These are phyloP conservation scores for Blera fallax DNA, from an alignment of 2,888 invertebrate genomes.

Conservation along the genomic window DNA sequence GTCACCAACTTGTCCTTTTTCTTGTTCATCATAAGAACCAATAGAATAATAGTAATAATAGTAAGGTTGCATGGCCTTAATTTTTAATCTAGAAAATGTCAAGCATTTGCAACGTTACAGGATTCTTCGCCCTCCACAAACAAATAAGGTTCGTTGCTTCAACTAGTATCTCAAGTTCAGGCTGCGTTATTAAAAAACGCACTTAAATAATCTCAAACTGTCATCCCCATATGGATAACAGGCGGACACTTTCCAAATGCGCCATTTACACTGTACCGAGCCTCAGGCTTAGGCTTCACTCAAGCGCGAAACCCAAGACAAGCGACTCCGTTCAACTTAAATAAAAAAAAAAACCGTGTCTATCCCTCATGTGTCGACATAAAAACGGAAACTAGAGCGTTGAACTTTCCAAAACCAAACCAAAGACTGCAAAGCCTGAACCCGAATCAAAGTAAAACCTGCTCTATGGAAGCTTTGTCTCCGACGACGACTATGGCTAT, in stretches of 20 bases:
- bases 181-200: not conserved
- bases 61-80: too few relatives aligned
- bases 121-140: too few relatives aligned
- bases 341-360: not conserved
- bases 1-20: too few relatives aligned
- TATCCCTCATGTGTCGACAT: constrained; percentile 41
- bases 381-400: constrained; percentile 59
- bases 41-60: too few relatives aligned
- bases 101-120: too few relatives aligned
- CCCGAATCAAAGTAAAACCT: constrained; percentile 39
- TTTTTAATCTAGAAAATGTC: too few relatives aligned
- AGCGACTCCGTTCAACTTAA: constrained; percentile 36
- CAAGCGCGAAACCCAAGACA: constrained; percentile 31
- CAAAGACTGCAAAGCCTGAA: constrained; percentile 36
- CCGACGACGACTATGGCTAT: not conserved
- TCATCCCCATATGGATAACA: not conserved
- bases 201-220: not conserved
- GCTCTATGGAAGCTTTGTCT: constrained; percentile 57
- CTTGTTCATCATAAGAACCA: too few relatives aligned
- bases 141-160: too few relatives aligned
- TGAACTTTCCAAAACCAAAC: constrained; percentile 62
- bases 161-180: constrained; percentile 12
- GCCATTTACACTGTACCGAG: constrained; percentile 7
- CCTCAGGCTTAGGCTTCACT: constrained; percentile 12
- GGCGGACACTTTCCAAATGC: not conserved